These are phyloP conservation scores for Bolinopsis microptera DNA, from an alignment of 37 sponge, comb jelly and placozoan genomes.

Conservation along the genomic window DNA sequence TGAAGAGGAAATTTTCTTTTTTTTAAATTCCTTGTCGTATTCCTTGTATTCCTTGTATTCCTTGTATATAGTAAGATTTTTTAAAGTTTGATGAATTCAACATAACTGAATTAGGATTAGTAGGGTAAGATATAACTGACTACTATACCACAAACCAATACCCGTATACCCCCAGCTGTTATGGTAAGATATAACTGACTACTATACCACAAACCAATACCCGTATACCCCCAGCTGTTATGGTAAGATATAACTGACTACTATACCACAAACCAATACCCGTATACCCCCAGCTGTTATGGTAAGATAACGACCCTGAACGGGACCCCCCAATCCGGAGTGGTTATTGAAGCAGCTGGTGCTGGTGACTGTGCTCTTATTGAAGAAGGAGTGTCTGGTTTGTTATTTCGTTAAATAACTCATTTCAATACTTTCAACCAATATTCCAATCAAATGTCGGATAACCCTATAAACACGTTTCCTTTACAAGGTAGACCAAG, in stretches of 20 bases:
- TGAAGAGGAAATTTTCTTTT: neutral
- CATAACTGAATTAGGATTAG: neutral
- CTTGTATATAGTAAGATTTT: too few relatives aligned
- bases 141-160: too few relatives aligned
- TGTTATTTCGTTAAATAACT: too few relatives aligned
- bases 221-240: neutral
- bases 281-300: conserved; percentile 28
- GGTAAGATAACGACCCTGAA: conserved; percentile 40
- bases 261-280: too few relatives aligned
- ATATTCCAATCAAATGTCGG: too few relatives aligned
- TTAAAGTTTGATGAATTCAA: too few relatives aligned
- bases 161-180: conserved; percentile 51
- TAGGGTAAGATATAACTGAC: neutral
- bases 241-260: neutral
- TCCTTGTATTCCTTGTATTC: too few relatives aligned
- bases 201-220: too few relatives aligned
- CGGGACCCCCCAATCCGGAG: neutral
- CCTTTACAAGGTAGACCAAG: too few relatives aligned
- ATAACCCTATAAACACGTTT: too few relatives aligned
- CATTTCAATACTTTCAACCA: too few relatives aligned
- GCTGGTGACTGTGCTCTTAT: conserved; percentile 17
- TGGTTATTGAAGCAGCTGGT: conserved; percentile 27
- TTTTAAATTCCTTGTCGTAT: neutral
- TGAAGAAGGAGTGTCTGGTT: conserved; percentile 16
- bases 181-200: neutral